Conservation (phyloP, 23 tunicate species). For the Styela clava region DNA sequence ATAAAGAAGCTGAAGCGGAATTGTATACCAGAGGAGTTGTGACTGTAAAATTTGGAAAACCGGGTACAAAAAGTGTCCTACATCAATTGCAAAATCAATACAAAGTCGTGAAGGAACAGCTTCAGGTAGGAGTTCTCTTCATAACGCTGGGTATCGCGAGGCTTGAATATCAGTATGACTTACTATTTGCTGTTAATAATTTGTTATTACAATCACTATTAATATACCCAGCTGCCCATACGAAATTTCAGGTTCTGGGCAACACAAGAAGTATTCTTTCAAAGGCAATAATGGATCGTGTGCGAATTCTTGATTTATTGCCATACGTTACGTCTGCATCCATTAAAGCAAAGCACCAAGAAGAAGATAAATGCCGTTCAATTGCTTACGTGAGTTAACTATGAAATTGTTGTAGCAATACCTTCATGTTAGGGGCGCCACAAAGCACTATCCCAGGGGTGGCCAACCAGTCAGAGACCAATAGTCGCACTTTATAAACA, state of each 20-base stretch:
- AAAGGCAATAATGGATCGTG: slow-evolving; percentile 27
- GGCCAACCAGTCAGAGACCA: too few species aligned
- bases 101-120: slow-evolving; percentile 32
- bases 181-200: too few species aligned
- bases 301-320: slow-evolving; percentile 40
- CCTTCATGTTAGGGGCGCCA: too few species aligned
- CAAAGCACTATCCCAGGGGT: too few species aligned
- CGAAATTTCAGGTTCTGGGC: slow-evolving; percentile 35
- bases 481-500: too few species aligned
- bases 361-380: not conserved
- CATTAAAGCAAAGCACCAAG: slow-evolving; percentile 6
- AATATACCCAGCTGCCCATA: too few species aligned
- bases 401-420: too few species aligned
- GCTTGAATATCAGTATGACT: too few species aligned
- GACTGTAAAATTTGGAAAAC: slow-evolving; percentile 36
- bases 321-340: slow-evolving; percentile 53
- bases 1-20: slow-evolving; percentile 30
- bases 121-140: slow-evolving; percentile 31
- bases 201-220: too few species aligned
- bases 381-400: not conserved
- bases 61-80: slow-evolving; percentile 16
- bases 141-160: too few species aligned
- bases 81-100: slow-evolving; percentile 33
- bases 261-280: slow-evolving; percentile 26
- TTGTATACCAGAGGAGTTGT: slow-evolving; percentile 34